Evolutionary conservation across 1,140 invertebrate species (phyloP), one percentile per base, ranked within the genome.

Genomic region (Eubasilissa regina): DNA sequence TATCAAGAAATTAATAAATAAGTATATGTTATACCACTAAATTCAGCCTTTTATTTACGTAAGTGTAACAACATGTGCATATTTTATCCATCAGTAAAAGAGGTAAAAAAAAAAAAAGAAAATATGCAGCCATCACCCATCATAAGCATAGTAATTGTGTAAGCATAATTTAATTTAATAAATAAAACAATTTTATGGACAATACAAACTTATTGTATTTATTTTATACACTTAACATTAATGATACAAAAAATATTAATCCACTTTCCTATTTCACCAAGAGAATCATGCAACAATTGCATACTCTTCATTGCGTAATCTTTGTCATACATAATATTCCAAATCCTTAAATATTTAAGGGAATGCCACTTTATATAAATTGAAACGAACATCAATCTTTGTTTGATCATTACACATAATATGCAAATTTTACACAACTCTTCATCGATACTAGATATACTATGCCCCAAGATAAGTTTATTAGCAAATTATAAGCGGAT

Each of bases 161-260:
- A n/a, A n/a, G n/a, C 35, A 58, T 21, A 15, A 15, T 58, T 58
- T 19, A 6, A 21, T 56, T n/a, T 13, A 19, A 58, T 58, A 10
- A 58, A 56, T 56, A n/a, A 35, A 58, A 58, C 17, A 21, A 17
- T 13, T 58, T 58, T 21, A 58, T 9, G 11, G 55, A 58, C 55
- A 58, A 58, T 58, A 58, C 17, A 21, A 58, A 21, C 21, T 58
- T 58, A 58, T 58, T 58, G 55, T 58, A 58, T 58, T 58, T 19
- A 58, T 58, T 35, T 58, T 58, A 56, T 21, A 21, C 17, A 53
- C 55, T 35, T 35, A 35, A 35, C 1, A 35, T 35, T 35, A 35
- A 35, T 35, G 25, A 58, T 58, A 58, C 55, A 58, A 58, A 58
- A 58, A 58, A 58, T 58, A 58, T 58, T 21, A 21, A 58, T 58